Evolutionary conservation across 2,797 vertebrate species (phyloP).

Genomic region (Danio choprae): DNA sequence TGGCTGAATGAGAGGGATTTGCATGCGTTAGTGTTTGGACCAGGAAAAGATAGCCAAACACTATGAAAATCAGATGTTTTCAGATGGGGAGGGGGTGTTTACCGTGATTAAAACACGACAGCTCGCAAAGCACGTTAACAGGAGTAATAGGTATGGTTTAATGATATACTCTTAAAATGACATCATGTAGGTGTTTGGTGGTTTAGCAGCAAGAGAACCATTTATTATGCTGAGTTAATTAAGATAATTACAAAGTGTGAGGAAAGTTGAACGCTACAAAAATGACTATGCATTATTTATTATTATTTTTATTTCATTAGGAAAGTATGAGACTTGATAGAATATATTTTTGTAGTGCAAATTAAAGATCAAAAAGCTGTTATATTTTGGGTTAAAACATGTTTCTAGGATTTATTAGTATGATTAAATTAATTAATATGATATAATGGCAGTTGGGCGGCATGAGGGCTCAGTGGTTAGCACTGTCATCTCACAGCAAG

Average conservation of each 20-base stretch:
- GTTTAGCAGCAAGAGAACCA: not conserved
- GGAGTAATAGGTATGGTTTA: too few relatives aligned
- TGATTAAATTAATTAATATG: too few relatives aligned
- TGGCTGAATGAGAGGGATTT: slow-evolving; percentile 46
- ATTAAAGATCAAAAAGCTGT: not conserved
- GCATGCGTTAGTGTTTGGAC: slow-evolving; percentile 33
- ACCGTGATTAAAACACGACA: slow-evolving; percentile 3
- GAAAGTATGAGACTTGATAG: not conserved
- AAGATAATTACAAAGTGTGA: too few relatives aligned
- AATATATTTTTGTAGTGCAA: not conserved
- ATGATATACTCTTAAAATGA: not conserved
- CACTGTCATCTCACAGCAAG: too few relatives aligned
- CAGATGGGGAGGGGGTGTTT: too few relatives aligned
- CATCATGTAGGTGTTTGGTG: not conserved
- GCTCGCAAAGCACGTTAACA: not conserved
- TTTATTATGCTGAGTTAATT: not conserved
- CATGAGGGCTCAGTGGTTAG: too few relatives aligned
- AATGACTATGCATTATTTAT: too few relatives aligned
- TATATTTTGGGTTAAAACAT: not conserved
- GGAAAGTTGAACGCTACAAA: too few relatives aligned
- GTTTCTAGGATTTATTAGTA: not conserved
- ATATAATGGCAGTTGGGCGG: too few relatives aligned
- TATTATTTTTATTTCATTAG: too few relatives aligned
- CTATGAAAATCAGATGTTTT: slow-evolving; percentile 1
- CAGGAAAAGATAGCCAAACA: not conserved